These are phyloP conservation scores for Amphiprion clarkii DNA, from an alignment of 2,797 vertebrate genomes.

Conservation along the genomic window DNA sequence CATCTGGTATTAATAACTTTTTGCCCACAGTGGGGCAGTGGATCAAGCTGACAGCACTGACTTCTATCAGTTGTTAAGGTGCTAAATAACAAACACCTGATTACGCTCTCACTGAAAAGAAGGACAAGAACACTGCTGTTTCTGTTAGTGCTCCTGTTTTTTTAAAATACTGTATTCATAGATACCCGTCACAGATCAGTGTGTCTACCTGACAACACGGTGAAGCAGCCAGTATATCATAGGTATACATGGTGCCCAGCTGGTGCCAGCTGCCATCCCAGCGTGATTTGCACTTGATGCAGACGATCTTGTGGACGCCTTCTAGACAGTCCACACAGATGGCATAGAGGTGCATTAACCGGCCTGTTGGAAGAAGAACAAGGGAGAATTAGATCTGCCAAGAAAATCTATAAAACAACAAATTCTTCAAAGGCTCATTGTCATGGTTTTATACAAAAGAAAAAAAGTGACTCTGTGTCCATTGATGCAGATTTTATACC, in stretches of 20 bases:
- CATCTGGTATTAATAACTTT: too few relatives aligned
- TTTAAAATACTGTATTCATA: not conserved
- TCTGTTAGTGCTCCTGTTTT: not conserved
- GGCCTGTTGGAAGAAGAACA: conserved; percentile 83
- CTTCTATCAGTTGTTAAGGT: too few relatives aligned
- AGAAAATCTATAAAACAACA: not conserved
- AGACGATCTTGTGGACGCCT: conserved; percentile 99
- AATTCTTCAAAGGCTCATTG: not conserved
- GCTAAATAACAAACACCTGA: too few relatives aligned
- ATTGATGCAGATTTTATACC: not conserved
- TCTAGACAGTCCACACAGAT: conserved; percentile 99
- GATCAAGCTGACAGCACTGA: too few relatives aligned
- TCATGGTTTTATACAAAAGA: too few relatives aligned
- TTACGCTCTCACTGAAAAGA: too few relatives aligned
- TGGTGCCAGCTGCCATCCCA: conserved; percentile 99
- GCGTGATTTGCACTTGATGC: conserved; percentile 99
- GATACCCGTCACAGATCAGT: not conserved
- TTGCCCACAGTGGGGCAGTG: too few relatives aligned
- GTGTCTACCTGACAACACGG: conserved; percentile 96
- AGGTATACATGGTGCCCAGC: conserved; percentile 99
- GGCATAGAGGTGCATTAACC: conserved; percentile 99
- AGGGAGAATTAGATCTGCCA: conserved; percentile 10
- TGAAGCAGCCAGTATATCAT: conserved; percentile 97
- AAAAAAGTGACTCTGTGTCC: not conserved
- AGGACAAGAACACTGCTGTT: too few relatives aligned